Percentiles rank a stretch among this genome's conserved stretches.
Conservation (phyloP, 1,140 invertebrate genomes). For the Cardiocondyla obscurior region DNA sequence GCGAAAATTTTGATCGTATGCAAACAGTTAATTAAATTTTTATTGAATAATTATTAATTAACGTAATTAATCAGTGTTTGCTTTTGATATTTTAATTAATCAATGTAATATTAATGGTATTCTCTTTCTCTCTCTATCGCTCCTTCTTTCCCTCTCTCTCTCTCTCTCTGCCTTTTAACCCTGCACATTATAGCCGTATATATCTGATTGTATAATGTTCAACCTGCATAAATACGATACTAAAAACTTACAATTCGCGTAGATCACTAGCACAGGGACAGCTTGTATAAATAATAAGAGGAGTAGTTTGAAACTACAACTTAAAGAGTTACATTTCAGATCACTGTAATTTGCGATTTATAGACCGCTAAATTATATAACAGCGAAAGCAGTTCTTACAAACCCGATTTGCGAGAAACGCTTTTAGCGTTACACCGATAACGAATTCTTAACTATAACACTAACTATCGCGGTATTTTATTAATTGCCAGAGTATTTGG, state of each 20-base stretch:
- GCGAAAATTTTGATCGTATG: neutral
- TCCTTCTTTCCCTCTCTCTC: neutral
- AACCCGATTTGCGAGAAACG: neutral
- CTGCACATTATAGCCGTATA: neutral
- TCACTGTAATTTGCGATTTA: conserved; percentile 14
- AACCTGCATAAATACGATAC: neutral
- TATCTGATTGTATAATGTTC: neutral
- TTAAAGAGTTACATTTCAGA: neutral
- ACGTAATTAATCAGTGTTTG: neutral
- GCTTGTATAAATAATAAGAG: conserved; percentile 33
- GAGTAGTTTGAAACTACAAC: conserved; percentile 21
- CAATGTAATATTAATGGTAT: neutral
- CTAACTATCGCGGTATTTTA: neutral
- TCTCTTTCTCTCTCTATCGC: neutral
- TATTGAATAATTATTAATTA: conserved; percentile 8
- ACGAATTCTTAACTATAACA: neutral
- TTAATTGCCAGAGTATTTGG: neutral
- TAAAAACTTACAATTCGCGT: neutral
- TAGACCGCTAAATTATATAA: conserved; percentile 42
- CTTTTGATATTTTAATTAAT: neutral
- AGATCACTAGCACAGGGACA: conserved; percentile 19
- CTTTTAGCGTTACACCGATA: neutral
- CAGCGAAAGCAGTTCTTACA: neutral
- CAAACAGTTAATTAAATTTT: neutral
- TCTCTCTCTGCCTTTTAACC: neutral